These are phyloP conservation scores for Bubo scandiacus DNA, from an alignment of 2,113 vertebrate species.

Conservation along the genomic window DNA sequence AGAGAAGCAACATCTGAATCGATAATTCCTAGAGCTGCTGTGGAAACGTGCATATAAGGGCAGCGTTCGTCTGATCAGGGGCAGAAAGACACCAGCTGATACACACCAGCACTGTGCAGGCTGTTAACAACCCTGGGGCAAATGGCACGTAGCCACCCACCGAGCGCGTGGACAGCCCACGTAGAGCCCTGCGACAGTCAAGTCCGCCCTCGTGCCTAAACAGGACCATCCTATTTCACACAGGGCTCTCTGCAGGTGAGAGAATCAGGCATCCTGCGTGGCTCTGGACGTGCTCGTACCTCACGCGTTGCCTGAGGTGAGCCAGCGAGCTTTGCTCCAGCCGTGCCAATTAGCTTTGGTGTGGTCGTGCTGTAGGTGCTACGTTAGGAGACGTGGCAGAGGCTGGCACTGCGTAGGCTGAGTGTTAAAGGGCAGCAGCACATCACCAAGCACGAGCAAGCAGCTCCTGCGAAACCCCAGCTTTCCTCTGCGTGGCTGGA, in stretches of 20 bases:
- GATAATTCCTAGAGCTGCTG: background rate
- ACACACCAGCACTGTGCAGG: fast-evolving
- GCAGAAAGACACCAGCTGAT: background rate
- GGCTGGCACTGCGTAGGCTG: background rate
- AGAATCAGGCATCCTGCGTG: fast-evolving
- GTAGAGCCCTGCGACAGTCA: fast-evolving
- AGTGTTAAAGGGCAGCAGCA: background rate
- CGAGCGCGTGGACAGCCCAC: fast-evolving
- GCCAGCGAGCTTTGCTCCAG: background rate
- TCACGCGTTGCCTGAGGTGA: fast-evolving
- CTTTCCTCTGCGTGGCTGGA: background rate
- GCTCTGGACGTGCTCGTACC: background rate
- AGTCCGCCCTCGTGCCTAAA: background rate
- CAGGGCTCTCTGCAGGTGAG: background rate
- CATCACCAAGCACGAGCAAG: background rate
- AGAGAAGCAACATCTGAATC: background rate
- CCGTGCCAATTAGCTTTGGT: background rate
- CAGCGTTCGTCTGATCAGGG: fast-evolving
- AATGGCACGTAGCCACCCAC: background rate
- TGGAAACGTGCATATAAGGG: background rate
- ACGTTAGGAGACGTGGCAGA: background rate
- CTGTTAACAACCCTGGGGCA: background rate
- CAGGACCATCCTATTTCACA: background rate
- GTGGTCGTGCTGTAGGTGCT: background rate
- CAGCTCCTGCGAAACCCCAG: background rate